Base-by-base conservation (phyloP, 2,113 vertebrate genomes). In the Paraplagusia blochii region DNA sequence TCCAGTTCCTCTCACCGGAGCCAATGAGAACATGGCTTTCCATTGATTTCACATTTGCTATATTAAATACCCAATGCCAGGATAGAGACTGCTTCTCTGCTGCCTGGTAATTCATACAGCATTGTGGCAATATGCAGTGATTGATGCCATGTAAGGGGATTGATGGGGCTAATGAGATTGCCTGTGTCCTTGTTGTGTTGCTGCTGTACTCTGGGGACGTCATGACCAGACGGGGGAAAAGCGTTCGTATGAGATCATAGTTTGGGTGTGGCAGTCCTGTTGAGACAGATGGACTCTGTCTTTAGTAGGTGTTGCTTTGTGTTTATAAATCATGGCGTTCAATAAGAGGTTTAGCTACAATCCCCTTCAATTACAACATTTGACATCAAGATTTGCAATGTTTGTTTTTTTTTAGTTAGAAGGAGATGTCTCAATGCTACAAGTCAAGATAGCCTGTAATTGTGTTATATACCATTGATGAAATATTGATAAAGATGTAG, bases 161-260 rank as follows among this genome's bases (percentile, higher is more conserved):
- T 75, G 81, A 84, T 74, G 74, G 56, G 53, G 17, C 69, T 86
- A 84, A 84, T 76, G 76, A 81, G 68, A 58, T 65, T 68, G 66
- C 59, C 72, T 60, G 54, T 75, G 67, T 81, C 39, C 63, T 69
- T 69, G 66, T 76, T 53, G 68, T 66, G 59, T 49, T 55, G 63
- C 60, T 50, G 36, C 64, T n/a, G 54, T 79, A 61, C 82, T 82
- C 83, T 19, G 36, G 85, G 75, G 82, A 85, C 58, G 45, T 71
- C 66, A 52, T 22, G 58, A 63, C 67, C 61, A 82, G 80, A 80
- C 74, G 44, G 48, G 56, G 68, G 65, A 51, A 72, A 64, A 71
- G 69, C 72, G 77, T 55, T 50, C 66, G 79, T 53, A 83, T 88
- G 79, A 86, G 69, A 78, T 88, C 87, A 88, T 81, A 64, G 68